phyloP scores from a whole-genome alignment of 2,797 vertebrate genomes.

The Ctenochaetus hawaiiensis region DNA sequence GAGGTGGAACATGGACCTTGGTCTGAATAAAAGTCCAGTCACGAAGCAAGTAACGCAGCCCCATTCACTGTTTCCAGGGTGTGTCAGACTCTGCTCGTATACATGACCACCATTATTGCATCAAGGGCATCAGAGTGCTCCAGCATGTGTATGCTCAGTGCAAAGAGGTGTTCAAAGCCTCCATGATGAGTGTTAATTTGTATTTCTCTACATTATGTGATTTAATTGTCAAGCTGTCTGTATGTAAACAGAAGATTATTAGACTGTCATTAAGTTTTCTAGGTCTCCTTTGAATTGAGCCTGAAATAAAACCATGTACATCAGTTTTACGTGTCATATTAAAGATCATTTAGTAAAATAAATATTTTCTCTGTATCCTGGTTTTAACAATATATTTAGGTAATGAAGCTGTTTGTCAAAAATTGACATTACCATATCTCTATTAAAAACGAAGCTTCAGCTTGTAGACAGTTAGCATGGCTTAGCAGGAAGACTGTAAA shows the following conservation, averaged over 20 bases:
- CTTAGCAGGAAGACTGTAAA: not conserved
- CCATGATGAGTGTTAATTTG: conserved; percentile 5
- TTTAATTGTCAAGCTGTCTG: conserved; percentile 1
- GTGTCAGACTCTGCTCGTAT: conserved; percentile 47
- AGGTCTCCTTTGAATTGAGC: not conserved
- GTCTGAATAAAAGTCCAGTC: conserved; percentile 51
- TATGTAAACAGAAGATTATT: too few species aligned
- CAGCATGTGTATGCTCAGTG: conserved; percentile 10
- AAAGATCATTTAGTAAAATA: not conserved
- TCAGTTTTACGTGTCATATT: not conserved
- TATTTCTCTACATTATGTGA: not conserved
- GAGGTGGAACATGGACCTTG: conserved; percentile 50
- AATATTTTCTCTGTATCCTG: not conserved
- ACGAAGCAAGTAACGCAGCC: conserved; percentile 25
- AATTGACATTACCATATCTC: too few species aligned
- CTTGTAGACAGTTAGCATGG: not conserved
- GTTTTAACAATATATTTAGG: not conserved
- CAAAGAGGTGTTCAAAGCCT: not conserved
- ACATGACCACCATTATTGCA: conserved; percentile 17
- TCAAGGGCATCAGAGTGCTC: conserved; percentile 12
- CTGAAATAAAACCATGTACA: conserved; percentile 13
- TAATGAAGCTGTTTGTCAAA: not conserved
- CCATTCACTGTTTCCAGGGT: conserved; percentile 71
- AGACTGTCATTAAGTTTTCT: not conserved
- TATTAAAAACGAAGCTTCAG: not conserved